These are phyloP conservation scores for Drosophila leontia DNA, from an alignment of 1,140 invertebrate genomes.

Conservation along the genomic window DNA sequence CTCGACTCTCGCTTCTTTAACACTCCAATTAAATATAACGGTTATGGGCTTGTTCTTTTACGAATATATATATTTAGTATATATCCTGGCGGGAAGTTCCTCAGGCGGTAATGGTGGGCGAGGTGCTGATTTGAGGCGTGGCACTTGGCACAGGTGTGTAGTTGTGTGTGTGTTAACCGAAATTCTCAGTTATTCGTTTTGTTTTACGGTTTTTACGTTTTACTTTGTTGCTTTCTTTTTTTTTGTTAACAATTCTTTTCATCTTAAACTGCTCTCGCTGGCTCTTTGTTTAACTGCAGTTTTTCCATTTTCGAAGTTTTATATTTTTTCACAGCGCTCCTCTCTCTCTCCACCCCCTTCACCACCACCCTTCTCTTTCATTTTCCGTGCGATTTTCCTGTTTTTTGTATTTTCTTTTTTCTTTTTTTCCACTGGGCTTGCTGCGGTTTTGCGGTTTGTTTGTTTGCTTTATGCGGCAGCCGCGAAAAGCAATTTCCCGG, in stretches of 20 bases:
- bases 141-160: slow-evolving; percentile 38
- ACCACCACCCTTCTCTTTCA: neutral
- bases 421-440: neutral
- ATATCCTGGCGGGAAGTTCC: slow-evolving; percentile 19
- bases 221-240: slow-evolving; percentile 9
- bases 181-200: slow-evolving; percentile 28
- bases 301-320: slow-evolving; percentile 36
- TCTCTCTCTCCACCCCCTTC: neutral
- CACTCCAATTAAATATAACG: slow-evolving; percentile 35
- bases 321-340: slow-evolving; percentile 13
- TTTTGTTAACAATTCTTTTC: slow-evolving; percentile 17
- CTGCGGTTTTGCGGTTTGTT: slow-evolving; percentile 61
- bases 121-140: slow-evolving; percentile 24
- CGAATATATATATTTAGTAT: neutral
- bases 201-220: neutral
- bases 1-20: slow-evolving; percentile 4
- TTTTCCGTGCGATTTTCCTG: slow-evolving; percentile 23
- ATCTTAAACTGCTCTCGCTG: slow-evolving; percentile 21
- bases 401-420: slow-evolving; percentile 26
- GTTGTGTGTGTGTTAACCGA: slow-evolving; percentile 8
- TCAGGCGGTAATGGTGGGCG: slow-evolving; percentile 19
- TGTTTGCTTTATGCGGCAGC: slow-evolving; percentile 53
- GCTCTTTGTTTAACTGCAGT: slow-evolving; percentile 38
- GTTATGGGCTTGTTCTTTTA: neutral
- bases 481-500: slow-evolving; percentile 59